Conservation (phyloP, 2,797 vertebrate genomes). For the Poeciliopsis infans region DNA sequence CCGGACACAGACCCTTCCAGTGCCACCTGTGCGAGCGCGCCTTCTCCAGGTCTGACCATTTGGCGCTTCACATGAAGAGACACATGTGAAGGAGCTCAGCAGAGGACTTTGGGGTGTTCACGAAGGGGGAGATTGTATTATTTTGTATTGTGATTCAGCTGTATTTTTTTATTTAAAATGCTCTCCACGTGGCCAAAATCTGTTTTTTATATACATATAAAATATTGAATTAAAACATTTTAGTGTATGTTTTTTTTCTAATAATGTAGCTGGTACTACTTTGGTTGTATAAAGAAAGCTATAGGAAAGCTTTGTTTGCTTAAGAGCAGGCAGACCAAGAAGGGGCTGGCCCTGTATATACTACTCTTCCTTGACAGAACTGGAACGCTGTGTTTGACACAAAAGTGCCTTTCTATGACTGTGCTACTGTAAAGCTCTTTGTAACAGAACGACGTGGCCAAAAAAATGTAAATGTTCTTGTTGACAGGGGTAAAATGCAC, state of each 20-base stretch:
- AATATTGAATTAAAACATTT: slow-evolving; percentile 68
- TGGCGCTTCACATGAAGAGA: slow-evolving; percentile 98
- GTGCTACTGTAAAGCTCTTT: slow-evolving; percentile 79
- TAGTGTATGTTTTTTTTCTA: slow-evolving; percentile 80
- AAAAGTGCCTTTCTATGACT: slow-evolving; percentile 82
- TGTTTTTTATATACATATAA: slow-evolving; percentile 49
- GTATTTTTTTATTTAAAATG: slow-evolving; percentile 80
- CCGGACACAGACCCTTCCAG: slow-evolving; percentile 97
- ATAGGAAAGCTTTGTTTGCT: slow-evolving; percentile 81
- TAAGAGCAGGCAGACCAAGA: slow-evolving; percentile 74
- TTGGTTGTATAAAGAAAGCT: slow-evolving; percentile 75
- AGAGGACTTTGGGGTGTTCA: slow-evolving; percentile 45
- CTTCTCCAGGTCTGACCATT: slow-evolving; percentile 96
- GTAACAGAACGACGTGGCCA: slow-evolving; percentile 63
- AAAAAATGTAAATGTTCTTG: slow-evolving; percentile 55
- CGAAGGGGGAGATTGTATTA: slow-evolving; percentile 35
- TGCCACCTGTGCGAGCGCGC: slow-evolving; percentile 97
- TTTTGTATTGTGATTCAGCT: slow-evolving; percentile 65
- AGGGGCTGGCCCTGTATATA: slow-evolving; percentile 84
- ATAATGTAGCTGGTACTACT: slow-evolving; percentile 89
- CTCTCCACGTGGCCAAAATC: slow-evolving; percentile 77
- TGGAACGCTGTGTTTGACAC: slow-evolving; percentile 81
- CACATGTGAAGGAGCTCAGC: slow-evolving; percentile 87
- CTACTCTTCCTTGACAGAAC: slow-evolving; percentile 77
- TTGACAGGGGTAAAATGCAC: slow-evolving; percentile 74